Base-by-base conservation (phyloP, 2,113 vertebrate genomes). In the Coryphaenoides rupestris region DNA sequence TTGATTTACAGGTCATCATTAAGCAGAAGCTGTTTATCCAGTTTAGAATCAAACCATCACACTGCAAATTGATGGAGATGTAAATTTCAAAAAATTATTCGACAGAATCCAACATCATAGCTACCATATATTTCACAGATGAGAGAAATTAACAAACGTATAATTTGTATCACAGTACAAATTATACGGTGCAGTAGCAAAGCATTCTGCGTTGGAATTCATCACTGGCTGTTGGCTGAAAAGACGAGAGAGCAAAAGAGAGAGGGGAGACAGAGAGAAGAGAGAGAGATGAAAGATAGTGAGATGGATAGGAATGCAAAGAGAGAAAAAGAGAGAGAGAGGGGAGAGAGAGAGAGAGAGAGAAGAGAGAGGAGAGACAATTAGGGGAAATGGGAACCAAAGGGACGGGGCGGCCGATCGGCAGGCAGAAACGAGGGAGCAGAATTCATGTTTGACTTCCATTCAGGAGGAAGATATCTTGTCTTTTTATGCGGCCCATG, bases 381-480 rank as follows among this genome's bases (percentile, higher is more conserved):
- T n/a, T 55, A 60, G 59, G 55, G 54, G 28, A 21, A 21, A 4
- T 45, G 47, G 67, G 50, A 58, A 46, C 61, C 21, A 19, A 13
- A 23, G 19, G 26, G 17, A 16, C 17, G 28, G 33, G 40, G 66
- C 52, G 53, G n/a, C n/a, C n/a, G n/a, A n/a, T n/a, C 58, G 72
- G 76, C 78, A 82, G 69, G 73, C n/a, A n/a, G n/a, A 75, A 78
- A 68, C 78, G 62, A 73, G 79, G 85, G 80, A 89, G 70, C 79
- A 60, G 68, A 82, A 87, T 92, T 91, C 82, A 88, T 93, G 93
- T 84, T n/a, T 92, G 90, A 90, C 89, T 92, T 93, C 91, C 90
- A 92, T 92, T 93, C 88, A 92, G 90, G 91, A 93, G 88, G 90
- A 93, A 94, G 94, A 94, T 93, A 93, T 92, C 86, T 88, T 91